A percentile compares a stretch with the other conserved stretches of the same genome.
Evolutionary conservation across 2,113 vertebrate genomes (phyloP).

Genomic region (Myotis brandtii): DNA sequence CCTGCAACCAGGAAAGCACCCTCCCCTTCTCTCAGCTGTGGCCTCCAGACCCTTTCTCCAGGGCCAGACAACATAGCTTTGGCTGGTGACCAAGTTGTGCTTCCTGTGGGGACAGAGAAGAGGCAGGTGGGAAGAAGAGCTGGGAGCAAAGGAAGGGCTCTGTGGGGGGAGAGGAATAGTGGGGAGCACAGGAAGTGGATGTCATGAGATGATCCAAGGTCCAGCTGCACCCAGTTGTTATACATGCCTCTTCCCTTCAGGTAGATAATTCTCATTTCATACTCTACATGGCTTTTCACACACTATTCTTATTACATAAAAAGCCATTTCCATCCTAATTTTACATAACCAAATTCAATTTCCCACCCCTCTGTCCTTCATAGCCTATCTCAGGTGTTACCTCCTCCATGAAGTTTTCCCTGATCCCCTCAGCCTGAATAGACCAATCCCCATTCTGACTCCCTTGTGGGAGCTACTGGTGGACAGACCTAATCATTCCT

Average conservation of each 20-base stretch:
- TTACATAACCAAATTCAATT: neutral
- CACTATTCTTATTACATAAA: neutral
- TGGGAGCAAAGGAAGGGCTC: neutral
- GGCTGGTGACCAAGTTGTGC: neutral
- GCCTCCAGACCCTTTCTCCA: neutral
- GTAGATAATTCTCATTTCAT: neutral
- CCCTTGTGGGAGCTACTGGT: neutral
- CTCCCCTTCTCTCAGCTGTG: neutral
- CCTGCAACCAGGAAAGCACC: neutral
- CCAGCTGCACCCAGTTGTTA: conserved; percentile 56
- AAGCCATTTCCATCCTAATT: neutral
- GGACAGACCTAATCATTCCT: neutral
- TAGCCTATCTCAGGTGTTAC: neutral
- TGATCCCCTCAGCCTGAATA: neutral
- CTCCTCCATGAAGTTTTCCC: neutral
- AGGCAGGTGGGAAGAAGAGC: conserved; percentile 25
- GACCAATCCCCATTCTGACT: neutral
- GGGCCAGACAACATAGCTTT: neutral
- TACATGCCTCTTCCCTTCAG: conserved; percentile 37
- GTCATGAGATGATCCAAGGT: conserved; percentile 6
- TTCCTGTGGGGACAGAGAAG: conserved; percentile 33
- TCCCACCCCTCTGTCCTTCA: neutral
- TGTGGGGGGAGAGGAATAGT: neutral
- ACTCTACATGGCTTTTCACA: neutral
- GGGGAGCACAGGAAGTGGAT: neutral